Conservation (phyloP, 1,140 invertebrate species). For the Drosophila setifemur region DNA sequence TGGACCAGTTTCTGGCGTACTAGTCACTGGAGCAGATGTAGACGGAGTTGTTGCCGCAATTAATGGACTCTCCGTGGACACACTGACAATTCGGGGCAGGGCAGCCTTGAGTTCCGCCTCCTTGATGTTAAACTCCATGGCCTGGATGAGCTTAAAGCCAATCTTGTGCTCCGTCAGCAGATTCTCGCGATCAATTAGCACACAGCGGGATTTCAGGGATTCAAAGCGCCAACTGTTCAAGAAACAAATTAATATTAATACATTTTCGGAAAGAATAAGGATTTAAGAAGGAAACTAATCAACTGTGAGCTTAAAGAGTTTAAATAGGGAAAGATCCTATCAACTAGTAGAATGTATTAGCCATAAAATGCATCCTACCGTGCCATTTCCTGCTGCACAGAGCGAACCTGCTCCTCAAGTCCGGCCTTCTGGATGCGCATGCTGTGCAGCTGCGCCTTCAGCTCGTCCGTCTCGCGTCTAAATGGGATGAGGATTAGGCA, state of each 20-base stretch:
- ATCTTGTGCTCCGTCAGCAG: conserved; percentile 74
- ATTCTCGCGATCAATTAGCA: conserved; percentile 76
- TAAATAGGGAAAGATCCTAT: no score
- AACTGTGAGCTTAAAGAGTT: no score
- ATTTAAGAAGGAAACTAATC: no score
- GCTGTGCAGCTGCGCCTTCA: conserved; percentile 70
- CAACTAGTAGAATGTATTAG: no score
- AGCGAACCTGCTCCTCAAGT: conserved; percentile 70
- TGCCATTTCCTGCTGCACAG: conserved; percentile 71
- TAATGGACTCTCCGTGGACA: background rate
- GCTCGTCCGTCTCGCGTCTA: conserved; percentile 81
- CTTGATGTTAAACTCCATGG: conserved; percentile 69
- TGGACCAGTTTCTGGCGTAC: no score
- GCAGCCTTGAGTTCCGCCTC: conserved; percentile 58
- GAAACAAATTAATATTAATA: no score
- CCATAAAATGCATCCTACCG: conserved; percentile 42
- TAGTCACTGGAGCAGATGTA: background rate
- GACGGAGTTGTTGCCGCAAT: background rate
- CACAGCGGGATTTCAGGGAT: conserved; percentile 76
- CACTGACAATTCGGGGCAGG: conserved; percentile 57
- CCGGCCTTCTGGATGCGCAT: conserved; percentile 72
- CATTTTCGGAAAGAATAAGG: no score
- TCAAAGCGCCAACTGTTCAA: conserved; percentile 82
- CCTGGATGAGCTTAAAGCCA: conserved; percentile 58
- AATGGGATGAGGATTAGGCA: conserved; percentile 41